Percentiles rank a stretch among this genome's conserved stretches.
These are phyloP conservation scores for Caenorhabditis uteleia DNA, from an alignment of 2,888 invertebrate genomes.

Conservation along the genomic window DNA sequence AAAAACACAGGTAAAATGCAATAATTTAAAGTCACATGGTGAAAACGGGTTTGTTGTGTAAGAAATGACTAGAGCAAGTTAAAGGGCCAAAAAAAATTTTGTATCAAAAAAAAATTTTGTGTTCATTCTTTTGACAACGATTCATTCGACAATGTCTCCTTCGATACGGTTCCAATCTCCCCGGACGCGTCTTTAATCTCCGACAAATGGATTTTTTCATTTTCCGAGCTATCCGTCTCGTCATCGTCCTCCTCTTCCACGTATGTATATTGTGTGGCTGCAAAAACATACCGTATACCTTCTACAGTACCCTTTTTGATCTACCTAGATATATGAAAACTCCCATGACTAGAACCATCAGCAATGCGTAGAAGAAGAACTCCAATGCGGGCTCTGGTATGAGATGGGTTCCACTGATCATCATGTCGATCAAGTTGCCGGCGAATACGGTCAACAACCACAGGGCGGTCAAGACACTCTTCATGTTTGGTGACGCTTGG, in stretches of 20 bases:
- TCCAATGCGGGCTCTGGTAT: constrained; percentile 62
- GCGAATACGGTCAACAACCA: constrained; percentile 91
- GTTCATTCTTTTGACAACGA: no score
- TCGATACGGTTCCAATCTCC: no score
- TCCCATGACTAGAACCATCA: constrained; percentile 65
- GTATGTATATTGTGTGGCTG: constrained; percentile 52
- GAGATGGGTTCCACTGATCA: constrained; percentile 74
- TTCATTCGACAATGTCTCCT: no score
- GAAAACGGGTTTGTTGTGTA: no score
- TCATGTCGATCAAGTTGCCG: constrained; percentile 89
- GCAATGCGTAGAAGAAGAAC: constrained; percentile 67
- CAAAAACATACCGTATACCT: constrained; percentile 1
- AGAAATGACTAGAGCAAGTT: no score
- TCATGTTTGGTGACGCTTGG: constrained; percentile 86
- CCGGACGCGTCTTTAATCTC: no score
- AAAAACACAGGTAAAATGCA: no score
- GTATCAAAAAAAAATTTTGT: no score
- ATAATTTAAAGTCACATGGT: no score
- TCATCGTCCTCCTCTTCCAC: constrained; percentile 36
- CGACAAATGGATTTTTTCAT: no score
- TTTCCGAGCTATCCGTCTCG: constrained; percentile 11
- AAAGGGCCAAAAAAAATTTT: no score
- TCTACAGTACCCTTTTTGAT: constrained; percentile 7
- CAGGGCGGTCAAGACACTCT: constrained; percentile 84
- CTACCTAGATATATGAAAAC: constrained; percentile 53